A percentile compares a stretch with the other conserved stretches of the same genome.
phyloP scores from a whole-genome alignment of 2,113 vertebrate species.

The Symphodus melops region DNA sequence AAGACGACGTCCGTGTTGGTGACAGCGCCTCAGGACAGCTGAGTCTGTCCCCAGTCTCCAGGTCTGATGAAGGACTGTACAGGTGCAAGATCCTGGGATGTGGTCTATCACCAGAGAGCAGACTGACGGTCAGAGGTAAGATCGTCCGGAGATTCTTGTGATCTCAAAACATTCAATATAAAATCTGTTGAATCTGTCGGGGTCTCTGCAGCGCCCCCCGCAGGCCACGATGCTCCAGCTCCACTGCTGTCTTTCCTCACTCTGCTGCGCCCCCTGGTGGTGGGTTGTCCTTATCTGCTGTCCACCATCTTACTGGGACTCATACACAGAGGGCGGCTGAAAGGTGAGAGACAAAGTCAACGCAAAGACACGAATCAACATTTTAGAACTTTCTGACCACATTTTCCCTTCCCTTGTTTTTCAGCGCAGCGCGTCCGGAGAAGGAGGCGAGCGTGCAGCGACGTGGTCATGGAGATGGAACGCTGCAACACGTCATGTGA shows the following conservation, averaged over 20 bases:
- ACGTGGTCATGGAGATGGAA: constrained; percentile 12
- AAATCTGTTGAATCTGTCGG: no score
- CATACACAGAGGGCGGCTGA: constrained; percentile 39
- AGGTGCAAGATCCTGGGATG: not conserved
- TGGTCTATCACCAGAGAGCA: not conserved
- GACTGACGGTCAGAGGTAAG: constrained; percentile 40
- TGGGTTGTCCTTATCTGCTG: constrained; percentile 58
- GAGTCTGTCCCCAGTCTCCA: not conserved
- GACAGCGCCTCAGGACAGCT: not conserved
- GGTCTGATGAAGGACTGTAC: constrained; percentile 10
- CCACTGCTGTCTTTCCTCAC: not conserved
- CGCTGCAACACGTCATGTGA: no score
- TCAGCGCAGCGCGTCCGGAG: not conserved
- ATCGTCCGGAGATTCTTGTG: no score
- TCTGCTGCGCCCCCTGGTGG: constrained; percentile 6
- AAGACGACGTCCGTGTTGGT: rapidly evolving
- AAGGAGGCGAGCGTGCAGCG: not conserved
- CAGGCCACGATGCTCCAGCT: not conserved
- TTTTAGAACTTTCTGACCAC: no score
- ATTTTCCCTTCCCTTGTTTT: not conserved
- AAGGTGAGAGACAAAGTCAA: constrained; percentile 29
- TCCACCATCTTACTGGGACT: constrained; percentile 62
- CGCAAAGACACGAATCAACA: no score
- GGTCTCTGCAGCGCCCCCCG: not conserved
- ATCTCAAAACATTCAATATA: no score